phyloP scores from a whole-genome alignment of 2,113 vertebrate genomes.

The Picathartes gymnocephalus region DNA sequence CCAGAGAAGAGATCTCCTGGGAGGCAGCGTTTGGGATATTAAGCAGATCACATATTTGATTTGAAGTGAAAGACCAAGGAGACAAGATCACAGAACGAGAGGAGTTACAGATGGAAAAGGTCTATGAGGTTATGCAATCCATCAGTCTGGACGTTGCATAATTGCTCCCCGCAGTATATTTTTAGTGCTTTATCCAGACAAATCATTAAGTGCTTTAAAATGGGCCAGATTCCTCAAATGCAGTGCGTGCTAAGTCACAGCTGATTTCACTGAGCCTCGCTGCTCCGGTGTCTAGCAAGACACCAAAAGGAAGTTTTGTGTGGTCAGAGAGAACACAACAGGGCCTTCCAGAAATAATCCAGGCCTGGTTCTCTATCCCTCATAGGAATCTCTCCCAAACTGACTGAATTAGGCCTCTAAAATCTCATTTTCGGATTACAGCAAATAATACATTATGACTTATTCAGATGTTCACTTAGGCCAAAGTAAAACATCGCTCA shows the following conservation, averaged over 20 bases:
- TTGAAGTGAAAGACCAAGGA: slow-evolving; percentile 15
- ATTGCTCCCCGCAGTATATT: slow-evolving; percentile 62
- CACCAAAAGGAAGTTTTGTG: neutral
- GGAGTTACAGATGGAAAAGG: slow-evolving; percentile 58
- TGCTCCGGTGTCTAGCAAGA: neutral
- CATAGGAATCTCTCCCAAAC: neutral
- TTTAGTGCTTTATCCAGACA: slow-evolving; percentile 66
- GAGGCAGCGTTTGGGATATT: neutral
- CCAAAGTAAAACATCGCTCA: slow-evolving; percentile 20
- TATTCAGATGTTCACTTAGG: slow-evolving; percentile 15
- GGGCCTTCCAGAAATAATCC: neutral
- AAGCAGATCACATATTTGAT: slow-evolving; percentile 38
- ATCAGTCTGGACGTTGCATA: slow-evolving; percentile 61
- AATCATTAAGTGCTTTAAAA: slow-evolving; percentile 66
- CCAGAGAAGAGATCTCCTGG: neutral
- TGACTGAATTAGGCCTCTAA: neutral
- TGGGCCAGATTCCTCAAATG: slow-evolving; percentile 39
- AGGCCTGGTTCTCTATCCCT: neutral
- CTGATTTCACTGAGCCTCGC: slow-evolving; percentile 5
- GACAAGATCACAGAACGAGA: slow-evolving; percentile 52
- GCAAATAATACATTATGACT: neutral
- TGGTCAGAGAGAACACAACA: neutral
- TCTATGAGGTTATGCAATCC: slow-evolving; percentile 56
- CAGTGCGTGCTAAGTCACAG: slow-evolving; percentile 42
- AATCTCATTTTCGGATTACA: slow-evolving; percentile 17